A percentile compares a stretch with the other conserved stretches of the same genome.
These are phyloP conservation scores for Umimayanthus chanpuru DNA, from an alignment of 92 coral and sea anemone species.

Conservation along the genomic window DNA sequence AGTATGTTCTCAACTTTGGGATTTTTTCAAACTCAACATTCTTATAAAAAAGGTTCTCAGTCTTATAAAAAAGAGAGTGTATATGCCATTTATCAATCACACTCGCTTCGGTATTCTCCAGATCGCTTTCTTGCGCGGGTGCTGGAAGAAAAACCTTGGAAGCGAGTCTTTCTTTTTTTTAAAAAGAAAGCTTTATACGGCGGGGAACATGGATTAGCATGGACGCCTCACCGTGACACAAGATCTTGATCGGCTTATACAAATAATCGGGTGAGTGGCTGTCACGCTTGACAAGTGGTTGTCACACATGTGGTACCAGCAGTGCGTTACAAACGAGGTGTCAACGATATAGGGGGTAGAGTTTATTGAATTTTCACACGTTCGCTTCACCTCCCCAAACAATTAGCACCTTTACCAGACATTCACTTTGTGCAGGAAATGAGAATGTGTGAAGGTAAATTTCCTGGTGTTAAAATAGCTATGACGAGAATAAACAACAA, in stretches of 20 bases:
- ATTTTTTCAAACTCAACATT: too few relatives aligned
- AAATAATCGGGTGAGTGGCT: not conserved
- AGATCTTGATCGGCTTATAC: slow-evolving; percentile 24
- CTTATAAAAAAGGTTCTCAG: too few relatives aligned
- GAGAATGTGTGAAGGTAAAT: not conserved
- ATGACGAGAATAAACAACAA: too few relatives aligned
- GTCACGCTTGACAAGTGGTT: not conserved
- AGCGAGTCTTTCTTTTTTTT: not conserved
- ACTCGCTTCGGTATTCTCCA: too few relatives aligned
- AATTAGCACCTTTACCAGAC: slow-evolving; percentile 40
- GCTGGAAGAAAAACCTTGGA: too few relatives aligned
- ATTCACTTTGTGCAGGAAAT: slow-evolving; percentile 30
- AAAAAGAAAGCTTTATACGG: not conserved
- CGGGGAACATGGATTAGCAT: not conserved
- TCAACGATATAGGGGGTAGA: slow-evolving; percentile 40
- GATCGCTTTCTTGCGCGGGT: too few relatives aligned
- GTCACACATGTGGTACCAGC: not conserved
- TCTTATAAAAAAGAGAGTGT: too few relatives aligned
- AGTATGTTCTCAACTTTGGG: too few relatives aligned
- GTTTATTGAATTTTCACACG: slow-evolving; percentile 40
- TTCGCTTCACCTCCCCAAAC: slow-evolving; percentile 43
- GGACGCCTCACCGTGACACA: not conserved
- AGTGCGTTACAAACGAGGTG: slow-evolving; percentile 39
- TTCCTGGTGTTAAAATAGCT: too few relatives aligned
- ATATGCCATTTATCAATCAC: too few relatives aligned